Evolutionary conservation across 2,888 invertebrate species (phyloP).

Genomic region (Chironomus tentans): DNA sequence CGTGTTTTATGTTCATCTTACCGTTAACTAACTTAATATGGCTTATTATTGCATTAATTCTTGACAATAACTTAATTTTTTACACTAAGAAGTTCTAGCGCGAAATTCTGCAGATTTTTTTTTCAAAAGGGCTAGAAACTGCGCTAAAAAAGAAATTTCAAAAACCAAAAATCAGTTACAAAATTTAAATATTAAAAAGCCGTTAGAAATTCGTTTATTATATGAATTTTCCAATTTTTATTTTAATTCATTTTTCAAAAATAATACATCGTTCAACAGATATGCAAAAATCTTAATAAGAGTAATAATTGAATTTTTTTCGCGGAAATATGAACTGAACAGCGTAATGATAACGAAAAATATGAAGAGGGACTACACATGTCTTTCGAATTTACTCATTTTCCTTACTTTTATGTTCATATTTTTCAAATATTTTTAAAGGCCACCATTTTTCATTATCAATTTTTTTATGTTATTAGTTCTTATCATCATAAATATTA

Average conservation of each 20-base stretch:
- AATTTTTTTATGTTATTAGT: background rate
- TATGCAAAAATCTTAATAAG: background rate
- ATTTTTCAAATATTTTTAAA: background rate
- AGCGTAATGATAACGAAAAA: background rate
- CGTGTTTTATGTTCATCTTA: too few species aligned
- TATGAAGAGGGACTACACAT: background rate
- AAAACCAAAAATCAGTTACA: background rate
- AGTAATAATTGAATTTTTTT: background rate
- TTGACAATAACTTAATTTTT: too few species aligned
- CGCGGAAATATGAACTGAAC: background rate
- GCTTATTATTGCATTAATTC: too few species aligned
- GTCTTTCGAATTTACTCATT: background rate
- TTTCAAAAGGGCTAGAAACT: background rate
- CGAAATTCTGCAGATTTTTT: background rate
- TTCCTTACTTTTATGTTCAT: background rate
- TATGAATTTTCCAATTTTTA: background rate
- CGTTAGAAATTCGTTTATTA: background rate
- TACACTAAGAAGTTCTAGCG: background rate
- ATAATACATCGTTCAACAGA: slow-evolving; percentile 10
- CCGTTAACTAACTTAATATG: too few species aligned
- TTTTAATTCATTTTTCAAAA: background rate
- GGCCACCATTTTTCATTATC: slow-evolving; percentile 10
- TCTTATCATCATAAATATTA: slow-evolving; percentile 1
- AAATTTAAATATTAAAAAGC: background rate
- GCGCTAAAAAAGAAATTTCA: background rate